Percentiles rank a stretch among this genome's conserved stretches.
Conservation (phyloP, 1,140 invertebrate genomes). For the Plodia interpunctella region DNA sequence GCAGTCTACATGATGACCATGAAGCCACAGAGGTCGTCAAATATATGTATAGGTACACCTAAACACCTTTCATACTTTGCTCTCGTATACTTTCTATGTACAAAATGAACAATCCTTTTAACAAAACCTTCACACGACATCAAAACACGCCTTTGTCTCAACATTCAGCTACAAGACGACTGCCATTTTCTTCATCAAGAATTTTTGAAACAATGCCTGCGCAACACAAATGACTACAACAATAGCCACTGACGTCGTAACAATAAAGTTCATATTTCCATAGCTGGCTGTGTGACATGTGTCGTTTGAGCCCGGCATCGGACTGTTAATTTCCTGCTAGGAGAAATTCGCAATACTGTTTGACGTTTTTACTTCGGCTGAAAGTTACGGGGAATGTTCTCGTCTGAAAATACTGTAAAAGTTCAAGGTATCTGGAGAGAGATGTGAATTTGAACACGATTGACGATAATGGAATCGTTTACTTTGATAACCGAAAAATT, state of each 20-base stretch:
- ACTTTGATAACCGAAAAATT: not conserved
- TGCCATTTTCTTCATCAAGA: slow-evolving; percentile 1
- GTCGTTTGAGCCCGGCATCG: not conserved
- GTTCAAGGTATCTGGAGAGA: not conserved
- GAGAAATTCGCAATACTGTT: not conserved
- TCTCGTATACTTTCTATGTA: too few species aligned
- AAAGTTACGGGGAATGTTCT: not conserved
- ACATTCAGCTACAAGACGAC: not conserved
- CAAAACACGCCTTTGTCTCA: not conserved
- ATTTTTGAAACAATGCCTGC: not conserved
- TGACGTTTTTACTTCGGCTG: slow-evolving; percentile 2
- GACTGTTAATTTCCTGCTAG: not conserved
- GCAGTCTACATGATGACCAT: too few species aligned
- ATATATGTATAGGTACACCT: too few species aligned
- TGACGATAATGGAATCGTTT: not conserved
- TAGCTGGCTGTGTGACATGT: not conserved
- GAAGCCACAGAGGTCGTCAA: too few species aligned
- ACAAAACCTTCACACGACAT: too few species aligned
- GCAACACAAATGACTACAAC: not conserved
- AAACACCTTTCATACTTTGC: too few species aligned
- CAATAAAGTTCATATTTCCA: slow-evolving; percentile 4
- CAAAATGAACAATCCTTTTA: too few species aligned
- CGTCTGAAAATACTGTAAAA: not conserved
- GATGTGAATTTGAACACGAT: not conserved
- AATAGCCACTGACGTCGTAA: not conserved